Conservation (phyloP, 2,113 vertebrate genomes). For the Mirza zaza region DNA sequence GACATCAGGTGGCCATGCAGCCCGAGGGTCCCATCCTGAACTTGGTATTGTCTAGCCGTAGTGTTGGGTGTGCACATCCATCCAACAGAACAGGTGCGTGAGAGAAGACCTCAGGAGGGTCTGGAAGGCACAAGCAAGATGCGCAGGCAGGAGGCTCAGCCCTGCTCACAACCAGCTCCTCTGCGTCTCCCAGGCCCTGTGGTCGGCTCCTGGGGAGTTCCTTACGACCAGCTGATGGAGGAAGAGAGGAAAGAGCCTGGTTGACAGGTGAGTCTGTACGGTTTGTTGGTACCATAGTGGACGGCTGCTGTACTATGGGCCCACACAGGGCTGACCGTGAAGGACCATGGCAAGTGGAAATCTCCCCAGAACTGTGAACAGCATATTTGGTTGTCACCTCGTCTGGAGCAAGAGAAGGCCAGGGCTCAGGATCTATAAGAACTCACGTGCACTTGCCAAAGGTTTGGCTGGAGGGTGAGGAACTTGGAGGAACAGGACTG, state of each 20-base stretch:
- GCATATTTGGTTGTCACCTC: not conserved
- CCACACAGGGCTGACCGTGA: rapidly evolving
- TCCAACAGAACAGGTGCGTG: not conserved
- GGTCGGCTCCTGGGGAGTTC: not conserved
- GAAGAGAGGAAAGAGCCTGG: not conserved
- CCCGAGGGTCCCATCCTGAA: not conserved
- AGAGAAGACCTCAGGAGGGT: not conserved
- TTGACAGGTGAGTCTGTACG: not conserved
- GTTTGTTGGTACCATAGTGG: not conserved
- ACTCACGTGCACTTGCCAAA: not conserved
- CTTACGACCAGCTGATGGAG: no score
- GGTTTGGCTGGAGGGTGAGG: not conserved
- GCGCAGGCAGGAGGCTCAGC: not conserved
- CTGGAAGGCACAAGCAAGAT: no score
- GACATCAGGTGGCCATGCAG: not conserved
- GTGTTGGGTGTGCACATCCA: no score
- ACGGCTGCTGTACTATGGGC: not conserved
- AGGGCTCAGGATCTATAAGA: not conserved
- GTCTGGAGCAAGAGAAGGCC: no score
- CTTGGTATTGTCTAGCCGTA: not conserved
- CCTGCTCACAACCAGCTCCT: not conserved
- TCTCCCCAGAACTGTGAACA: not conserved
- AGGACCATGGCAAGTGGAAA: not conserved
- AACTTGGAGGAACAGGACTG: not conserved
- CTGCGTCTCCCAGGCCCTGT: not conserved